Evolutionary conservation across 2,797 vertebrate genomes (phyloP).

Genomic region (Anguilla obscura): DNA sequence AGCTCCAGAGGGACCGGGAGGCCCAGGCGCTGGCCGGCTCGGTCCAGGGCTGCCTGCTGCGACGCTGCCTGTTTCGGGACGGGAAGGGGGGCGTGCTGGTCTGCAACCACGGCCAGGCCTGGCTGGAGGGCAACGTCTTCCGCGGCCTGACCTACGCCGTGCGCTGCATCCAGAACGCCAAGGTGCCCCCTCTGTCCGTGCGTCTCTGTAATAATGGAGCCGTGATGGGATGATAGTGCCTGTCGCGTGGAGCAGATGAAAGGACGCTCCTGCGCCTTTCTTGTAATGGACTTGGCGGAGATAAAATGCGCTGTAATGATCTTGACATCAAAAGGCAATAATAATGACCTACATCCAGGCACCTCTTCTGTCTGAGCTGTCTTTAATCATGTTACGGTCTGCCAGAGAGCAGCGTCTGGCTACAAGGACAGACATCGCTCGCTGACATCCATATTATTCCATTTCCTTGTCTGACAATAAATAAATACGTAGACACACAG

Average conservation of each 20-base stretch:
- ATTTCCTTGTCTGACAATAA: background rate
- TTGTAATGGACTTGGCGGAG: background rate
- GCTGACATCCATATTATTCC: background rate
- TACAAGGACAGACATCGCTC: background rate
- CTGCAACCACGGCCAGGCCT: conserved; percentile 80
- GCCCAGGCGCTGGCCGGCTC: conserved; percentile 74
- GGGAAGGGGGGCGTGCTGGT: conserved; percentile 84
- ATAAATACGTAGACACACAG: background rate
- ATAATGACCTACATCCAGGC: background rate
- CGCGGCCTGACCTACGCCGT: conserved; percentile 80
- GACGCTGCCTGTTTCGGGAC: conserved; percentile 83
- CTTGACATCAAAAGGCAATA: background rate
- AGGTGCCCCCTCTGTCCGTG: conserved; percentile 64
- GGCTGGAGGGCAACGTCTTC: conserved; percentile 82
- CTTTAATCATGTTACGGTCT: background rate
- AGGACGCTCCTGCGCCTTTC: background rate
- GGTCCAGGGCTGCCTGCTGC: conserved; percentile 79
- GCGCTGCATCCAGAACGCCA: conserved; percentile 84
- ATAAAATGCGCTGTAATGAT: background rate
- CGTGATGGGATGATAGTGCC: background rate
- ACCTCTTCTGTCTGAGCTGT: background rate
- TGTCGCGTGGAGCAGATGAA: background rate
- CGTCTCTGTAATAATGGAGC: background rate
- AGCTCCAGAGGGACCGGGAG: conserved; percentile 83
- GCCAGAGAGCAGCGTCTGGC: background rate